phyloP scores from a whole-genome alignment of 2,888 invertebrate species.

The Gari tellinella region DNA sequence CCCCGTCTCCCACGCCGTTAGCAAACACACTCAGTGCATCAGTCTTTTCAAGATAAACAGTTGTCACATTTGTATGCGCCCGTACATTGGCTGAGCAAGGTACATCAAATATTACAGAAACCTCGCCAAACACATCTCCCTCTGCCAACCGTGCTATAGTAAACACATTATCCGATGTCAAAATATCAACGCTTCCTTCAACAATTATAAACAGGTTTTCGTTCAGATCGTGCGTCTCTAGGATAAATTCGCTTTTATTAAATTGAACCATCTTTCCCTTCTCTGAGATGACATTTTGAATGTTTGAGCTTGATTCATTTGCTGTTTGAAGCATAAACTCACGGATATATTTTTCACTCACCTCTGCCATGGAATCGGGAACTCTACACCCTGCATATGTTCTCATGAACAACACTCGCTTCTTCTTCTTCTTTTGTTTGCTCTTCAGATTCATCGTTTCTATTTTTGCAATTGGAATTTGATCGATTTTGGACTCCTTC shows the following conservation, averaged over 20 bases:
- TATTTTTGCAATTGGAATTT: too few species aligned
- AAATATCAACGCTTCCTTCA: slow-evolving; percentile 31
- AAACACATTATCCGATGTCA: slow-evolving; percentile 23
- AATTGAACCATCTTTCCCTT: slow-evolving; percentile 4
- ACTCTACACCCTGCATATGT: too few species aligned
- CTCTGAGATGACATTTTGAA: slow-evolving; percentile 18
- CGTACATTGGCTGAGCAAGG: slow-evolving; percentile 36
- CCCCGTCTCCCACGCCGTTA: slow-evolving; percentile 19
- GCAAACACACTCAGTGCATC: slow-evolving; percentile 18
- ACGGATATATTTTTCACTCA: slow-evolving; percentile 23
- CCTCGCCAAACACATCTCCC: slow-evolving; percentile 50
- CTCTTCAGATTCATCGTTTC: too few species aligned
- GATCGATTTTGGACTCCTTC: too few species aligned
- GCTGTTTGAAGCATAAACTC: slow-evolving; percentile 17
- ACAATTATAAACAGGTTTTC: slow-evolving; percentile 34
- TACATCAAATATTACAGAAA: slow-evolving; percentile 43
- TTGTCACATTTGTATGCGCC: slow-evolving; percentile 18
- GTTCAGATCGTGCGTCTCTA: slow-evolving; percentile 17
- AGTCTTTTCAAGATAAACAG: slow-evolving; percentile 13
- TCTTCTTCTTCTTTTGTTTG: too few species aligned
- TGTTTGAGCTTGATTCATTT: slow-evolving; percentile 14
- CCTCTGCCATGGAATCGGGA: too few species aligned
- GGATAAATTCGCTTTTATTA: slow-evolving; percentile 7
- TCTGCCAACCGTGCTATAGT: slow-evolving; percentile 15
- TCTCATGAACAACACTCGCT: too few species aligned